Percentiles rank a stretch among this genome's conserved stretches.
Conservation (phyloP, 2,113 vertebrate genomes). For the Cheilinus undulatus region DNA sequence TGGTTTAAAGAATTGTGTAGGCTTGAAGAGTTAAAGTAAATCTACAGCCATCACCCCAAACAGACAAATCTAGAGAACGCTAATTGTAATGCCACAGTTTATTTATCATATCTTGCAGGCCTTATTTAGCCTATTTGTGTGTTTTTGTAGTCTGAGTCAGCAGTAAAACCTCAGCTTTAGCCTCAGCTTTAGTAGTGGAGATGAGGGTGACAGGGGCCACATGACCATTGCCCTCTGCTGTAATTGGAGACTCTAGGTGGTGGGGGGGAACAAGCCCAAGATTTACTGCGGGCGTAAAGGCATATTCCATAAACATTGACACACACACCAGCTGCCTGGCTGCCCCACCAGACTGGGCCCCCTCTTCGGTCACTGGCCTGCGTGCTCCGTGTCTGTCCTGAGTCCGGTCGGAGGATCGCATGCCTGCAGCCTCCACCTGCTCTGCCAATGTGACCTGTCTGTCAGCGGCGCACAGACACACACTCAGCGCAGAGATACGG, state of each 20-base stretch:
- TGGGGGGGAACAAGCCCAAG: constrained; percentile 66
- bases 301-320: constrained; percentile 87
- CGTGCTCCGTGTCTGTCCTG: constrained; percentile 54
- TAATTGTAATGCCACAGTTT: too few species aligned
- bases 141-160: constrained; percentile 10
- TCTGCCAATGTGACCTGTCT: constrained; percentile 79
- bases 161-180: too few species aligned
- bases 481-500: constrained; percentile 36
- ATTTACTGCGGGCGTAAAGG: constrained; percentile 82
- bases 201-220: constrained; percentile 31
- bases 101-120: not conserved
- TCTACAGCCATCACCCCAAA: too few species aligned
- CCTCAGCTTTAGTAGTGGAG: not conserved
- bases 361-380: constrained; percentile 53
- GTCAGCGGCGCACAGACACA: constrained; percentile 62
- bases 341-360: constrained; percentile 40
- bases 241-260: constrained; percentile 60
- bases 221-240: constrained; percentile 61
- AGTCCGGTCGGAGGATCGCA: constrained; percentile 65
- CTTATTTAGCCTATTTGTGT: not conserved
- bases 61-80: too few species aligned
- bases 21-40: too few species aligned
- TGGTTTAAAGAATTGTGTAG: too few species aligned
- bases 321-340: constrained; percentile 80
- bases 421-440: constrained; percentile 77